phyloP scores from a whole-genome alignment of 2,797 vertebrate genomes.

The Propithecus perrieri region DNA sequence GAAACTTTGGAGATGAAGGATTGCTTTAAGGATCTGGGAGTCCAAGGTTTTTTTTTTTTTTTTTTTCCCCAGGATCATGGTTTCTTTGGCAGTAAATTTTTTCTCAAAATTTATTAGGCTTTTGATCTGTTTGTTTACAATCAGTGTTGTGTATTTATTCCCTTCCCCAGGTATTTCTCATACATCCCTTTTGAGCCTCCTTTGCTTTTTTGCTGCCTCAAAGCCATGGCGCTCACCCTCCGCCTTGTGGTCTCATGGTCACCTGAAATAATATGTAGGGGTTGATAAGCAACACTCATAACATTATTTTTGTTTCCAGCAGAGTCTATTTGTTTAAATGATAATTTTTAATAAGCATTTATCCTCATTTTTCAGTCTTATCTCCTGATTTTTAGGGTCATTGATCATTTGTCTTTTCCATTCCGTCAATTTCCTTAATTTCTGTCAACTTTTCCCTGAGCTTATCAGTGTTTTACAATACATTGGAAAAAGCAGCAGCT shows the following conservation, averaged over 20 bases:
- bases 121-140: background rate
- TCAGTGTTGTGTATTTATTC: background rate
- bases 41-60: background rate
- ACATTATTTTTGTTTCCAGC: background rate
- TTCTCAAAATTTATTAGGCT: background rate
- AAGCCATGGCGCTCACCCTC: background rate
- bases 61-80: background rate
- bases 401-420: background rate
- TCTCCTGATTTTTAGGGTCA: background rate
- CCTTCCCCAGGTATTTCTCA: background rate
- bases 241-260: background rate
- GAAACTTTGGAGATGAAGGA: background rate
- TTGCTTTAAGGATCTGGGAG: background rate
- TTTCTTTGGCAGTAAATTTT: background rate
- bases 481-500: background rate
- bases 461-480: background rate
- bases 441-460: background rate
- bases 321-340: slow-evolving; percentile 20
- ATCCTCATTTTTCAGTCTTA: background rate
- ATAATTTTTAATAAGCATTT: background rate
- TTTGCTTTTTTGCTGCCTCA: background rate
- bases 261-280: background rate
- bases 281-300: background rate
- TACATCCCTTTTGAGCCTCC: background rate
- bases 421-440: background rate